phyloP scores from a whole-genome alignment of 2,797 vertebrate species.

The Stomatorhinus walkeri region DNA sequence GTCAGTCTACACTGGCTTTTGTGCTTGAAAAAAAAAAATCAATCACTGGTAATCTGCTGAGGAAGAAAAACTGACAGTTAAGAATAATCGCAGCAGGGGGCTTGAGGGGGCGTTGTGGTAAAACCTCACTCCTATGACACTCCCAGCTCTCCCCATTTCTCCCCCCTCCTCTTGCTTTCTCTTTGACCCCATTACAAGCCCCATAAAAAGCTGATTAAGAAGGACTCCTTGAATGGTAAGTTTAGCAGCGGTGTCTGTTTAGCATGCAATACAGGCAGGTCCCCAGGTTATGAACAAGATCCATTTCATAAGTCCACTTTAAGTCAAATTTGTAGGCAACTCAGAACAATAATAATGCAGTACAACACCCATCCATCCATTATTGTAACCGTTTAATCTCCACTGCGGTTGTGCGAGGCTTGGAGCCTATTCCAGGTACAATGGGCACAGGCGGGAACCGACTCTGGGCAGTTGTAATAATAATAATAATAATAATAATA shows the following conservation, averaged over 20 bases:
- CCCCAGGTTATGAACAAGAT: not conserved
- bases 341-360: not conserved
- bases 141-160: conserved; percentile 22
- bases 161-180: not conserved
- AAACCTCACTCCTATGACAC: conserved; percentile 31
- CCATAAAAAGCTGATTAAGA: conserved; percentile 19
- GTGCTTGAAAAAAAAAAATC: conserved; percentile 21
- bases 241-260: not conserved
- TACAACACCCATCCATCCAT: not conserved
- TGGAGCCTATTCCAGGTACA: not conserved
- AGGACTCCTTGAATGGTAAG: not conserved
- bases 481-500: not conserved
- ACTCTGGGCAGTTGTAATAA: not conserved
- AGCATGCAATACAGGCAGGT: not conserved
- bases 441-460: not conserved
- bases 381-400: not conserved
- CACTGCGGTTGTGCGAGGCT: too few species aligned
- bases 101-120: conserved; percentile 35
- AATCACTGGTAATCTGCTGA: conserved; percentile 41
- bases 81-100: conserved; percentile 52
- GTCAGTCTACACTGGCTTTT: conserved; percentile 50
- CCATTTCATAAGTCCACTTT: not conserved
- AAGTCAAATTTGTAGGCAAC: not conserved
- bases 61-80: conserved; percentile 48
- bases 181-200: conserved; percentile 11